Evolutionary conservation across 2,888 invertebrate genomes (phyloP), one percentile per base, ranked within the genome.

Genomic region (Tenthredo distinguenda): DNA sequence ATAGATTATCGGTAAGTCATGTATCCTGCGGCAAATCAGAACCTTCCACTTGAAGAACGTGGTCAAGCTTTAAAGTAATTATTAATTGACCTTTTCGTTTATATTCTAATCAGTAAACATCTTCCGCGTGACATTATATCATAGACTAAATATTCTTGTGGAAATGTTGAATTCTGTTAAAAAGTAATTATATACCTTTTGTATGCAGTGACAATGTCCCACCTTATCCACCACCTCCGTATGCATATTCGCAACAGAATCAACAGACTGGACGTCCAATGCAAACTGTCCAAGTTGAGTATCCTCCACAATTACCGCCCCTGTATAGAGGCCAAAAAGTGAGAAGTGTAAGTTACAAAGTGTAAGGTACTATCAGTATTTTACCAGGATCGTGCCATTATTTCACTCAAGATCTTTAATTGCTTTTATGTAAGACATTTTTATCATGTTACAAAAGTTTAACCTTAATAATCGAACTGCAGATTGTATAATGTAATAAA

Each of bases 321-420:
- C 86, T 91, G 84, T 87, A 87, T 10, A 90, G 86, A 86, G 91
- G 91, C 5, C 91, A 91, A 85, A 88, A 90, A 84, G 86, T 91
- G 34, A 88, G 88, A 85, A 90, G 88, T 79, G 91, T 91, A 84
- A 90, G 88, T 85, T 84, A 58, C 43, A n/a, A 40, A 43, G 26
- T 50, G 9, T 21, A 10, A 55, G n/a, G 12, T 31, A 55, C 31
- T 1, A 50, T 37, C 2, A 31, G 31, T 77, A 68, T 31, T 26
- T 68, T 68, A 68, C 31, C 68, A 68, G 31, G 10, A 18, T 31
- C 31, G 26, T 12, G 31, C 15, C 10, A 3, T 68, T 68, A 26
- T 15, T 68, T 18, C 15, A 31, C 34, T 34, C 26, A 65, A 65
- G 12, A 65, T 34, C 4, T 4, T 34, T 12, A 68, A 34, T 68